Percentiles rank a stretch among this genome's conserved stretches.
phyloP scores from a whole-genome alignment of 1,140 invertebrate species.

The Drosophila takahashii region DNA sequence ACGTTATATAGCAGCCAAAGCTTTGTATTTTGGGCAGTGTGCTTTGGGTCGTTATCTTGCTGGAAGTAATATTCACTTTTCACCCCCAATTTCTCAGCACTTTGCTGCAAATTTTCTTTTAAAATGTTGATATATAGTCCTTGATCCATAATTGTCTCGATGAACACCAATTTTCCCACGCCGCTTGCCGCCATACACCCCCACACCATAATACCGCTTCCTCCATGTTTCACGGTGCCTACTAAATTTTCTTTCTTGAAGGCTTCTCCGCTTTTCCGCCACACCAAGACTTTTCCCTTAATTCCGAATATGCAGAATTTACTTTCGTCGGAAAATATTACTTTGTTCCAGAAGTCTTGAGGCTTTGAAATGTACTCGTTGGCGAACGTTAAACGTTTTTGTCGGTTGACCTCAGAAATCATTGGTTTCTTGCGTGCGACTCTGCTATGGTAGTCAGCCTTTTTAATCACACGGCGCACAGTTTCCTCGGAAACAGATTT shows the following conservation, averaged over 20 bases:
- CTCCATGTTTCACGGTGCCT: constrained; percentile 67
- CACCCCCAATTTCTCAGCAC: not conserved
- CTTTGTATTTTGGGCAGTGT: constrained; percentile 4
- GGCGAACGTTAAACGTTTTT: constrained; percentile 50
- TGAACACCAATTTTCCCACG: constrained; percentile 49
- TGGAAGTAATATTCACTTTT: too few relatives aligned
- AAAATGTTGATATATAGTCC: not conserved
- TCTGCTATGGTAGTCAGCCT: too few relatives aligned
- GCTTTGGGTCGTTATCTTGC: too few relatives aligned
- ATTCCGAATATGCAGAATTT: constrained; percentile 63
- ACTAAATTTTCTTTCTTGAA: constrained; percentile 43
- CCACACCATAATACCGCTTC: not conserved
- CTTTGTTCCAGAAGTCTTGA: constrained; percentile 35
- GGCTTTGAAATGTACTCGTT: constrained; percentile 35
- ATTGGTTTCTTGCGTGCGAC: too few relatives aligned
- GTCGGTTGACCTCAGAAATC: constrained; percentile 38
- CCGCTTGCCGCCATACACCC: constrained; percentile 1
- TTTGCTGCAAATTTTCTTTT: not conserved
- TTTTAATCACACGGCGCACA: too few relatives aligned
- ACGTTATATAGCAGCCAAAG: constrained; percentile 22
- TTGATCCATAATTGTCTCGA: not conserved
- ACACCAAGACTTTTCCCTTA: constrained; percentile 15
- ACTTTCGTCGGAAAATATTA: constrained; percentile 64
- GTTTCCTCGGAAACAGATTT: too few relatives aligned
- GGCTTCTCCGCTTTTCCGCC: not conserved